Evolutionary conservation across 2,888 invertebrate species (phyloP).

Genomic region (Lasius platythorax): DNA sequence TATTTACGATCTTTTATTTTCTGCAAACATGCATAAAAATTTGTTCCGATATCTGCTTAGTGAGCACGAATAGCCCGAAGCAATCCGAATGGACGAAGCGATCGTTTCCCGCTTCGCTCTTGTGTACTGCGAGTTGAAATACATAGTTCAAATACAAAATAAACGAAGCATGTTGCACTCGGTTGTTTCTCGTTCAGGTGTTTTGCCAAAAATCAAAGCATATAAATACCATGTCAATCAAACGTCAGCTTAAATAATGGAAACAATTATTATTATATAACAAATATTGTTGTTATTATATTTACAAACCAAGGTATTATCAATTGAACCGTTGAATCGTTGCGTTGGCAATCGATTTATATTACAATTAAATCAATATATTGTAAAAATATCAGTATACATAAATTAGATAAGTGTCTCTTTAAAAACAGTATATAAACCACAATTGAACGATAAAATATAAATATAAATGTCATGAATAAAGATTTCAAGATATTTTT

Average conservation of each 20-base stretch:
- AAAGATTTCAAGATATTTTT: neutral
- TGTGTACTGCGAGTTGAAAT: neutral
- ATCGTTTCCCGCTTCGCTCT: constrained; percentile 15
- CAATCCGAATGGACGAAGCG: constrained; percentile 1
- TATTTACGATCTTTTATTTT: constrained; percentile 35
- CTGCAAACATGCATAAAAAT: constrained; percentile 34
- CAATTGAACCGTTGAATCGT: neutral
- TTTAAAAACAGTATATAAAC: neutral
- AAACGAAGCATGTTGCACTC: constrained; percentile 17
- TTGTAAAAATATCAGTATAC: too few relatives aligned
- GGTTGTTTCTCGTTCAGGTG: neutral
- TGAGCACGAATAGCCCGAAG: constrained; percentile 15
- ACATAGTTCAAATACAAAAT: constrained; percentile 25
- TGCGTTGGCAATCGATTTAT: neutral
- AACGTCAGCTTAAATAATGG: neutral
- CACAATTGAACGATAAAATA: neutral
- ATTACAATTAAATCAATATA: neutral
- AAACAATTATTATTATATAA: neutral
- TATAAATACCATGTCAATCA: constrained; percentile 6
- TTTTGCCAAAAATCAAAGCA: constrained; percentile 21
- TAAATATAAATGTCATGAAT: neutral
- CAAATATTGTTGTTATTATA: neutral
- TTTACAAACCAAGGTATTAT: neutral
- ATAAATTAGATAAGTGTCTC: neutral
- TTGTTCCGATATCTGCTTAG: constrained; percentile 36